Evolutionary conservation across 1,140 invertebrate genomes (phyloP), one percentile per base, ranked within the genome.

Genomic region (Pissodes strobi): DNA sequence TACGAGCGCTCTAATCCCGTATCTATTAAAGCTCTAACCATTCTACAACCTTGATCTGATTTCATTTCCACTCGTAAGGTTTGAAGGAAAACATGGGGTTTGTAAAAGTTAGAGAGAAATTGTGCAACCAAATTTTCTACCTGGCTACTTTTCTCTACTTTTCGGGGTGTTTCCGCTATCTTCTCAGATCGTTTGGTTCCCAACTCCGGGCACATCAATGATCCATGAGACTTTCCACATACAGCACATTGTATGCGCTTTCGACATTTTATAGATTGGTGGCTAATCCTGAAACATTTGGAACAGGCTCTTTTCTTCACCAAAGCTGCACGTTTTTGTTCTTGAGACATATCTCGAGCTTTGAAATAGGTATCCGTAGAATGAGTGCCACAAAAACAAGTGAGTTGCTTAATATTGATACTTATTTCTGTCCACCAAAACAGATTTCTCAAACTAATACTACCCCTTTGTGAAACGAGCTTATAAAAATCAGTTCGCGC

Each of bases 251-350:
- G 62, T 27, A 66, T 9, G 15, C 58, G 22, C 9, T 2, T 18
- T 17, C 48, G 13, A 46, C 58, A 66, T 22, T 25, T 52, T n/a
- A n/a, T 6, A 12, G 57, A 60, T 18, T 37, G 23, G 37, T 66
- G 58, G n/a, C 65, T 55, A 8, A 51, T 30, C 21, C 43, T 55
- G 1, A 64, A 23, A 37, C 59, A 67, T 15, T 21, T 48, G 39
- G 64, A 67, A 63, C 49, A 67, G 10, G 60, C 65, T n/a, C 13
- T 57, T 49, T 63, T 67, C 10, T 64, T 18, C n/a, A 10, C 12
- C 4, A 51, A 41, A 22, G 15, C 0, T 37, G 9, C 22, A 13
- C 45, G 55, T 58, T 57, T 52, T 51, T 52, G 22, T 9, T 67
- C 43, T 10, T 57, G 5, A 34, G 39, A 10, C 10, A 64, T 56